Evolutionary conservation across 2,888 invertebrate genomes (phyloP), one percentile per base, ranked within the genome.

Genomic region (Xestia ashworthii): DNA sequence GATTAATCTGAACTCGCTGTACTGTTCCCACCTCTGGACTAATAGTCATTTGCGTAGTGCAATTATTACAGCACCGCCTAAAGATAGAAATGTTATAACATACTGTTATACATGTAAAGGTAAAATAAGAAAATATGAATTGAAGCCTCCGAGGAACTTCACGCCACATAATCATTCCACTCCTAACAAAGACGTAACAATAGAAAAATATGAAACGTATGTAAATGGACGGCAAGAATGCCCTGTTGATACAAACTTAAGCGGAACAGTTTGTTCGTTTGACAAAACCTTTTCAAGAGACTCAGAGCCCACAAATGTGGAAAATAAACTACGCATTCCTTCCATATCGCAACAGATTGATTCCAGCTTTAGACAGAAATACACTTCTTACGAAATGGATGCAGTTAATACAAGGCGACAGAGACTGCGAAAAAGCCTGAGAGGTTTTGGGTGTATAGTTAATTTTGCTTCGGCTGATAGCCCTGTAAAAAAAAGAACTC

Each of bases 61-160:
- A 70, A 91, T 95, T 73, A 88, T 95, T 85, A 92, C 93, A 87
- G 90, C 91, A 78, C 92, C 93, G 65, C 86, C 88, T 83, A 89
- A 88, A 74, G 92, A 95, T 77, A 92, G 89, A 77, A 93, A 91
- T 91, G 89, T 90, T 67, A 93, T 94, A 80, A 94, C 94, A 88
- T 94, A 95, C 87, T 96, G 96, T 86, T 95, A 95, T 79, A 93
- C 94, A 12, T 96, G 96, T 89, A 94, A 91, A 86, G 96, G 95
- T 74, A 96, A 96, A 92, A 95, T 96, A 89, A 94, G 96, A 90
- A 96, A 95, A 91, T 96, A 96, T 92, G 94, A 95, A 88, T 86
- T 96, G 76, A 93, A 91, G 84, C 91, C 94, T 72, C 87, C 92
- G 74, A 92, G 90, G 71, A 91, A 77, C 82, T 96, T 96, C 88